Percentiles rank a stretch among this genome's conserved stretches.
Conservation (phyloP, 2,888 invertebrate species). For the Beris morrisii region DNA sequence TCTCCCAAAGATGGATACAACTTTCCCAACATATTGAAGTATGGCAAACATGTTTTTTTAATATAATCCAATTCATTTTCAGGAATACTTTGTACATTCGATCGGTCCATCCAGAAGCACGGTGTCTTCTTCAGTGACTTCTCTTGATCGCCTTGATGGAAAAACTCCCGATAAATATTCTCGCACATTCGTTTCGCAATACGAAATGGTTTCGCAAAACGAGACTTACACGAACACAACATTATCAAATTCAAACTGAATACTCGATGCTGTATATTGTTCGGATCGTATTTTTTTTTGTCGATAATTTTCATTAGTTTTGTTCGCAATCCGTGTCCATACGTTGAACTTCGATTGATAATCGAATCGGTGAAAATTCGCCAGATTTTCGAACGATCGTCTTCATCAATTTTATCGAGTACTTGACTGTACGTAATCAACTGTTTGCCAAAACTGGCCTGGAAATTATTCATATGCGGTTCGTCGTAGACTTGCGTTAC, state of each 20-base stretch:
- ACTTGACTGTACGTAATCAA: constrained; percentile 29
- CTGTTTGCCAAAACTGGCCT: constrained; percentile 29
- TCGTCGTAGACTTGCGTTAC: constrained; percentile 31
- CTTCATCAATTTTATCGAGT: constrained; percentile 3
- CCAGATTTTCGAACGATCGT: constrained; percentile 10
- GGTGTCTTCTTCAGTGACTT: constrained; percentile 7
- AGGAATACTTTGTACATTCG: constrained; percentile 21
- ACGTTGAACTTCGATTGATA: not conserved
- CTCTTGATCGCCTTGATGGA: constrained; percentile 29
- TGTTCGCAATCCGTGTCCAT: not conserved
- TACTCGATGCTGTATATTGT: constrained; percentile 18
- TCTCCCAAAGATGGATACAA: constrained; percentile 28
- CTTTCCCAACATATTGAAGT: constrained; percentile 27
- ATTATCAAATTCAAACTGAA: constrained; percentile 29
- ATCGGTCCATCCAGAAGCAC: constrained; percentile 26
- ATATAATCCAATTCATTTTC: constrained; percentile 35
- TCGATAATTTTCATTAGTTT: constrained; percentile 3
- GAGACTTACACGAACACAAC: constrained; percentile 27
- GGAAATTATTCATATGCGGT: constrained; percentile 33
- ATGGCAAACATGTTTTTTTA: constrained; percentile 21
- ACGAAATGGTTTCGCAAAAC: constrained; percentile 36
- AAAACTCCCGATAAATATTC: constrained; percentile 34
- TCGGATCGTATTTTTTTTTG: not conserved
- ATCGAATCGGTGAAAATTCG: constrained; percentile 16
- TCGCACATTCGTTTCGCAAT: constrained; percentile 35